Percentiles rank a stretch among this genome's conserved stretches.
Evolutionary conservation across 2,888 invertebrate species (phyloP).

Genomic region (Theretra japonica): DNA sequence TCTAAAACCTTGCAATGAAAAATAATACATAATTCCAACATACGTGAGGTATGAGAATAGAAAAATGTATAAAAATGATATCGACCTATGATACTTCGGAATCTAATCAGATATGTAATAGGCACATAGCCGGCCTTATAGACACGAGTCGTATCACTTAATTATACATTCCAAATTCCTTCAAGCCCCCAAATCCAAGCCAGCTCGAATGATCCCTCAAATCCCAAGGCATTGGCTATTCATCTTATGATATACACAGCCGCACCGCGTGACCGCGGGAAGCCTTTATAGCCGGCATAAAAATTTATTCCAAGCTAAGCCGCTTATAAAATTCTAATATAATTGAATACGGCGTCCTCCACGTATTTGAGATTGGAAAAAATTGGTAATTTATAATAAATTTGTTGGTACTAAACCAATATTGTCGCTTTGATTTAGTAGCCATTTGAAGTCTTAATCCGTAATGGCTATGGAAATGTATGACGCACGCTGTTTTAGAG

Average conservation of each 20-base stretch:
- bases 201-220: neutral
- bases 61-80: too few relatives aligned
- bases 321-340: slow-evolving; percentile 48
- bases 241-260: neutral
- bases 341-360: slow-evolving; percentile 49
- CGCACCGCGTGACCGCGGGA: slow-evolving; percentile 49
- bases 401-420: slow-evolving; percentile 21
- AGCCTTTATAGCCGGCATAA: slow-evolving; percentile 48
- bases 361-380: slow-evolving; percentile 24
- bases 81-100: too few relatives aligned
- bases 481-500: slow-evolving; percentile 23
- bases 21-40: too few relatives aligned
- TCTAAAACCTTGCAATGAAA: too few relatives aligned
- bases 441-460: slow-evolving; percentile 24
- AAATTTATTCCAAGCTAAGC: slow-evolving; percentile 46
- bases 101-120: too few relatives aligned
- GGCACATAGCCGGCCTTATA: neutral
- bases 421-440: slow-evolving; percentile 22
- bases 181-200: slow-evolving; percentile 5
- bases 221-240: slow-evolving; percentile 8
- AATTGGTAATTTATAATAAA: slow-evolving; percentile 29
- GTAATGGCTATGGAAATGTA: slow-evolving; percentile 24
- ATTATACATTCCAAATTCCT: slow-evolving; percentile 14
- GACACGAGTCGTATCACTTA: neutral
- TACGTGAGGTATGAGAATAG: too few relatives aligned